Conservation (phyloP, 1,140 invertebrate species). For the Dufourea novaeangliae region DNA sequence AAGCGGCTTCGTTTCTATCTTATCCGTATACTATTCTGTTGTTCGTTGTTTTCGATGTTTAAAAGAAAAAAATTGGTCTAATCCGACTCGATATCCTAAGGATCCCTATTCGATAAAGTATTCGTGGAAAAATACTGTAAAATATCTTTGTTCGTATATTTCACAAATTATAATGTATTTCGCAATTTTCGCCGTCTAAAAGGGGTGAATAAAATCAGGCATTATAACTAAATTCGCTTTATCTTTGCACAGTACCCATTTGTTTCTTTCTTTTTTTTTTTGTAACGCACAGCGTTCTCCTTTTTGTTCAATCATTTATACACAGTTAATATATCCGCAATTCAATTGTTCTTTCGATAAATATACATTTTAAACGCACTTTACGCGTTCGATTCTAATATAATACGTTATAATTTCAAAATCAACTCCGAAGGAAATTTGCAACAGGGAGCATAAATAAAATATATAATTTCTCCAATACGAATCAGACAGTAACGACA, state of each 20-base stretch:
- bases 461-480: conserved; percentile 18
- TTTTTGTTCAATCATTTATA: conserved; percentile 16
- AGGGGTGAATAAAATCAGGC: conserved; percentile 9
- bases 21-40: conserved; percentile 7
- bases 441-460: conserved; percentile 27
- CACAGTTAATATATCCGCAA: background rate
- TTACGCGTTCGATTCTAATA: background rate
- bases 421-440: conserved; percentile 2
- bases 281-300: conserved; percentile 10
- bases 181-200: background rate
- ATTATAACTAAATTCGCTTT: background rate
- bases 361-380: conserved; percentile 18
- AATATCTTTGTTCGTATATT: conserved; percentile 17
- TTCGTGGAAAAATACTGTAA: conserved; percentile 39
- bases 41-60: conserved; percentile 34
- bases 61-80: conserved; percentile 22
- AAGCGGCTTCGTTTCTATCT: conserved; percentile 17
- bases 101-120: background rate
- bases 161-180: conserved; percentile 20
- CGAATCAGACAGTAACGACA: background rate
- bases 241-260: conserved; percentile 19
- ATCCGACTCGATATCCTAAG: background rate
- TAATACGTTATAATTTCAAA: background rate
- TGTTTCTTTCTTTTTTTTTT: no score
- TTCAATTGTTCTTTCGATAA: background rate